Base-by-base conservation (phyloP, 2,888 invertebrate genomes). In the Trissoscelio sp. region DNA sequence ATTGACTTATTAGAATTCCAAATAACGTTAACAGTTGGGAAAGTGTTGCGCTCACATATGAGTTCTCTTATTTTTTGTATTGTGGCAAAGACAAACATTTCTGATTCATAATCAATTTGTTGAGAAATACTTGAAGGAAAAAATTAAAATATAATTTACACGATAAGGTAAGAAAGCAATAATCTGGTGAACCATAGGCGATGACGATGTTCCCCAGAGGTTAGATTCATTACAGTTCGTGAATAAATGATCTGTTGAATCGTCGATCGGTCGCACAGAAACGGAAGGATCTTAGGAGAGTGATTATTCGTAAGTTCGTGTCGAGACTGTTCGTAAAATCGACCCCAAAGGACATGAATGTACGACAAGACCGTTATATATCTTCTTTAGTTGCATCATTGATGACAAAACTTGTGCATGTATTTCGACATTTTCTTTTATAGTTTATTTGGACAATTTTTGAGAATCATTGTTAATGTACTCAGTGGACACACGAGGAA, bases 341-440 rank as follows among this genome's bases (percentile, higher is more conserved):
- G 90, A 89, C 86, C 90, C 90, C 89, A 84, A 82, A 88, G 89
- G 89, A 89, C 83, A 72, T 64, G 70, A 73, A 64, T 74, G 79
- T 83, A 74, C 75, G 74, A 78, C 69, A 80, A 67, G 73, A 64
- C 79, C 85, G 79, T 82, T 86, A 85, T 89, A 89, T 89, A 89
- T 90, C 88, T 88, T 86, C 82, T 87, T 87, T 84, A 84, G 80
- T 73, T 91, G 89, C 89, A 90, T 90, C 89, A 90, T 91, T 91
- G 88, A 91, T 90, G 88, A 83, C 72, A 60, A 64, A 37, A 60
- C 81, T 67, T 60, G 74, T 58, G 60, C 67, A 73, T 79, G 67
- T 64, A 69, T 62, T 79, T 82, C 75, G 60, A 73, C 53, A 57
- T 80, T 79, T 73, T 69, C 62, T 66, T 57, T 57, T 64, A 57